Base-by-base conservation (phyloP, 2,113 vertebrate species). In the Okapia johnstoni region DNA sequence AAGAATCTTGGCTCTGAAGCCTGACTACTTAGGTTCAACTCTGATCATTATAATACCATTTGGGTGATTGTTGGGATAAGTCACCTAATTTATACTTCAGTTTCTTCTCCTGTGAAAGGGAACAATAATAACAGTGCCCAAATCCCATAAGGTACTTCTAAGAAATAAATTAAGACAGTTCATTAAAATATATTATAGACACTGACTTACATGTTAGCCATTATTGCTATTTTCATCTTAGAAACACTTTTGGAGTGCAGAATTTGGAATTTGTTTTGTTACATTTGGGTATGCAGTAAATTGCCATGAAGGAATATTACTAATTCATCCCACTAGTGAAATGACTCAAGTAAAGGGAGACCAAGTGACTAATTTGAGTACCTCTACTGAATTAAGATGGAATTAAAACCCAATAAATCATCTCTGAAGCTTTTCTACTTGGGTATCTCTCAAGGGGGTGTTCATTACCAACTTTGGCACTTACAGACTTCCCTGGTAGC, bases 341-440 rank as follows among this genome's bases (percentile, higher is more conserved):
- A 90, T 85, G 92, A 97, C 58, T 97, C 88, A 87, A 96, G 28
- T 25, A 73, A 94, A 79, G 11, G 40, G 55, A 97, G 16, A 90
- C 16, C 60, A 83, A 96, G 3, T 83, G 87, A 95, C 54, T 95
- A 95, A 92, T 96, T 33, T 52, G 23, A 93, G 19, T 14, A 26
- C 93, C 25, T 85, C n/a, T 84, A 52, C 70, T 87, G 96, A 90
- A 84, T 92, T 81, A 87, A 95, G 36, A 84, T 36, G 46, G 43
- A 94, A 63, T 85, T 97, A 93, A 80, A 95, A 54, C 4, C 36
- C 30, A 80, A 54, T 15, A 87, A 94, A 84, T 26, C 6, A 81
- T 36, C 33, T 77, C 26, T 33, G 57, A 60, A 43, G 7, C 30
- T 86, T 95, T 89, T 23, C 94, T 61, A 54, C 13, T 86, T 61